Percentiles rank a stretch among this genome's conserved stretches.
Conservation (phyloP, 2,113 vertebrate species). For the Pomatorhinus ruficollis region DNA sequence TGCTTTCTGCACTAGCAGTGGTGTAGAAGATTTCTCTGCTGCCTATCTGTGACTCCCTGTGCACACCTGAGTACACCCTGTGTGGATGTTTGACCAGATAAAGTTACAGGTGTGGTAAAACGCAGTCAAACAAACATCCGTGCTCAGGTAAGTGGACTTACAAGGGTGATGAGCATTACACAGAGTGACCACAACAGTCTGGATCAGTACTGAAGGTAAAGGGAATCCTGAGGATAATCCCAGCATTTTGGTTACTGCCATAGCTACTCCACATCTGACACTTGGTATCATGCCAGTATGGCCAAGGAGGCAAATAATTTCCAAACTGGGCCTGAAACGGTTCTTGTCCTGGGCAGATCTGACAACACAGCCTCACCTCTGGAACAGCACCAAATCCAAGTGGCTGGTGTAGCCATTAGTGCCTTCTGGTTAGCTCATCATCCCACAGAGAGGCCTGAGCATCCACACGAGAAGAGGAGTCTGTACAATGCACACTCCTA, state of each 20-base stretch:
- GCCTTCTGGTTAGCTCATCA: constrained; percentile 52
- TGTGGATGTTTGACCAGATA: neutral
- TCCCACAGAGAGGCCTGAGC: neutral
- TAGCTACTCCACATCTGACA: neutral
- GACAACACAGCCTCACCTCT: neutral
- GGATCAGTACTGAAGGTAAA: neutral
- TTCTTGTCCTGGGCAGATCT: neutral
- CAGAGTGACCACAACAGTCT: neutral
- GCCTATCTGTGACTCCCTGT: neutral
- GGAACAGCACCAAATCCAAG: neutral
- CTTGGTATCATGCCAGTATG: neutral
- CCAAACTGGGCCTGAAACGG: neutral
- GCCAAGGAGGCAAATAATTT: neutral
- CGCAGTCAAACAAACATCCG: neutral
- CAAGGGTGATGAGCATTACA: neutral
- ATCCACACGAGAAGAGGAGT: neutral
- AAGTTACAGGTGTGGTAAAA: neutral
- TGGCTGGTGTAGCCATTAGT: neutral
- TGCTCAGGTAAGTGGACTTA: neutral
- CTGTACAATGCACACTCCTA: neutral
- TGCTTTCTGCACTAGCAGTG: neutral
- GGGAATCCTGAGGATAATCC: neutral
- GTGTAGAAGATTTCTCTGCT: neutral
- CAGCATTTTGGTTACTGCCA: neutral
- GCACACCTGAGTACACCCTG: neutral